These are phyloP conservation scores for Rhodinocichla rosea DNA, from an alignment of 2,113 vertebrate species.

Conservation along the genomic window DNA sequence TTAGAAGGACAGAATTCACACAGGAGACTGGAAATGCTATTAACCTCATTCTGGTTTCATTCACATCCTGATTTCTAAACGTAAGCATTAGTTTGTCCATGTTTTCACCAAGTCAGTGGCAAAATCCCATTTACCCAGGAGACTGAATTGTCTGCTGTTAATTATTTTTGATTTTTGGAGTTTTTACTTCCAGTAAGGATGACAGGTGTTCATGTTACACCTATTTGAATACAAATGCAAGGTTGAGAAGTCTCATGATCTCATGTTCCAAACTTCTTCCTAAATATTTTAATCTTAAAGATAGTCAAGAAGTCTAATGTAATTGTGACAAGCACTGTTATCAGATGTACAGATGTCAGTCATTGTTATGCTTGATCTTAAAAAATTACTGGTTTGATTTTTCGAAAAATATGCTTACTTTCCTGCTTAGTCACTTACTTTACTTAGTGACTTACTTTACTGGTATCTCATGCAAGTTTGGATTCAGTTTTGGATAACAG, in stretches of 20 bases:
- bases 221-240: accelerated
- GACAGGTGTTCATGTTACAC: not conserved
- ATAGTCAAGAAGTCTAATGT: not conserved
- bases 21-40: not conserved
- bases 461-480: not conserved
- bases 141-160: not conserved
- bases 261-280: not conserved
- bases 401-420: not conserved
- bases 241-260: not conserved
- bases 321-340: not conserved
- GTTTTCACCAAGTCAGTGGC: not conserved
- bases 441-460: not conserved
- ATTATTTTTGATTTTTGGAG: not conserved
- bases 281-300: not conserved
- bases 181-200: not conserved
- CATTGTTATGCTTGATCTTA: not conserved
- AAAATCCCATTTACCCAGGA: not conserved
- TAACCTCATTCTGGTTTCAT: not conserved
- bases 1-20: not conserved
- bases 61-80: not conserved
- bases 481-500: not conserved
- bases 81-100: not conserved
- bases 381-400: not conserved
- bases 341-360: not conserved
- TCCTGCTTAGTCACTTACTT: not conserved